phyloP scores from a whole-genome alignment of 2,797 vertebrate genomes.

The Rhynchonycteris naso region DNA sequence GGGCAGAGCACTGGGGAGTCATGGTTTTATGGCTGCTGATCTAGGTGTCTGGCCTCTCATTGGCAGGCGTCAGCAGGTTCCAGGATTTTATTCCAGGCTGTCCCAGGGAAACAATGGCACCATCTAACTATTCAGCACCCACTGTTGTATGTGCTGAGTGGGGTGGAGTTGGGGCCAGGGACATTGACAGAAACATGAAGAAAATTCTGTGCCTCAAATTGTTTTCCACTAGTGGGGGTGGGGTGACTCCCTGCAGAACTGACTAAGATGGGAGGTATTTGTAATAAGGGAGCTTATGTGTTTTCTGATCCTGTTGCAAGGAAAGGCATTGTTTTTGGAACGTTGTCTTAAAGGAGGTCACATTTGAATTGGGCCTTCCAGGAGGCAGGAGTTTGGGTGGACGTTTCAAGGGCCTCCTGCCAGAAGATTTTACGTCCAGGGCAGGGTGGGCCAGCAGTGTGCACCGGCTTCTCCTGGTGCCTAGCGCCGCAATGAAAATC shows the following conservation, averaged over 20 bases:
- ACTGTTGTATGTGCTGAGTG: not conserved
- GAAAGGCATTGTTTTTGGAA: not conserved
- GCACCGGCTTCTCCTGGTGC: not conserved
- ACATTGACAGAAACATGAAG: not conserved
- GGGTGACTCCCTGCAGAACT: not conserved
- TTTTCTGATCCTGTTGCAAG: not conserved
- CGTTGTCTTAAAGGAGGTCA: not conserved
- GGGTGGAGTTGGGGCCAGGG: not conserved
- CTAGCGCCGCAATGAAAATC: not conserved
- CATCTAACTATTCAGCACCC: not conserved
- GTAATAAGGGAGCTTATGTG: not conserved
- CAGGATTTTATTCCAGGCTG: not conserved
- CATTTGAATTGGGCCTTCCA: not conserved
- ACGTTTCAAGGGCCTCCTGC: not conserved
- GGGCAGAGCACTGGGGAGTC: not conserved
- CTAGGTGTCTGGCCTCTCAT: not conserved
- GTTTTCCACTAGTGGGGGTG: not conserved
- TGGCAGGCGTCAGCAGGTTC: not conserved
- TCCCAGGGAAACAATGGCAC: not conserved
- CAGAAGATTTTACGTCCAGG: not conserved
- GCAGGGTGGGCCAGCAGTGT: not conserved
- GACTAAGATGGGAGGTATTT: not conserved
- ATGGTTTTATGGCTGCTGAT: not conserved
- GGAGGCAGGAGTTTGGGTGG: not conserved
- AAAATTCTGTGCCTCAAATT: not conserved